Percentiles rank a stretch among this genome's conserved stretches.
Conservation (phyloP, 2,797 vertebrate genomes). For the Prunella strophiata region DNA sequence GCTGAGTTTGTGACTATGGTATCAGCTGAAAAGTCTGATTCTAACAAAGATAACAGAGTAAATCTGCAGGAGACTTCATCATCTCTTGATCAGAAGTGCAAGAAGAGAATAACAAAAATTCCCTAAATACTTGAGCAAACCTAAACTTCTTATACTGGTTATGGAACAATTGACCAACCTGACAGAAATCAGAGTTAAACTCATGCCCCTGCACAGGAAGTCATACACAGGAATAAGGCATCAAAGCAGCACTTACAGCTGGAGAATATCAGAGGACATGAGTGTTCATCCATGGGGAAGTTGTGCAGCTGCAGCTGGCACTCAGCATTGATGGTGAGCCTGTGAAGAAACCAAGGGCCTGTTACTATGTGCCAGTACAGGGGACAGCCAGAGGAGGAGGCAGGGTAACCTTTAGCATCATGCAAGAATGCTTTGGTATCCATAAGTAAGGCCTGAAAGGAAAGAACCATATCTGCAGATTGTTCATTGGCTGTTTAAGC, state of each 20-base stretch:
- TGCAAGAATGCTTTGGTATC: background rate
- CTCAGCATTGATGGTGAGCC: slow-evolving; percentile 95
- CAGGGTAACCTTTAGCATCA: background rate
- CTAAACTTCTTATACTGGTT: background rate
- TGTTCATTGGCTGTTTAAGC: background rate
- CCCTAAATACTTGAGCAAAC: background rate
- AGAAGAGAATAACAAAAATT: background rate
- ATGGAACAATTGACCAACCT: background rate
- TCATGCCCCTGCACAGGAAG: background rate
- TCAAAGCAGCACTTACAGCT: slow-evolving; percentile 89
- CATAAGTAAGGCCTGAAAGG: background rate
- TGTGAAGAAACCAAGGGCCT: slow-evolving; percentile 56
- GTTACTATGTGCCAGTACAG: background rate
- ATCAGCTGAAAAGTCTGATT: background rate
- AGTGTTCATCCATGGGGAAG: slow-evolving; percentile 97
- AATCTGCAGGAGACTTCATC: background rate
- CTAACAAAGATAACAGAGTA: background rate
- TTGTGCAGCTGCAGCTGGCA: slow-evolving; percentile 96
- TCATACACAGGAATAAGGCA: background rate
- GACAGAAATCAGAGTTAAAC: background rate
- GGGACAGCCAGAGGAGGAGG: background rate
- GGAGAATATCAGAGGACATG: slow-evolving; percentile 95
- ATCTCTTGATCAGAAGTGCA: background rate
- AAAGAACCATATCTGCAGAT: background rate
- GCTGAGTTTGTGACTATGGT: background rate